A percentile compares a stretch with the other conserved stretches of the same genome.
These are phyloP conservation scores for Nannobrachium achirus DNA, from an alignment of 2,113 vertebrate genomes.

Conservation along the genomic window DNA sequence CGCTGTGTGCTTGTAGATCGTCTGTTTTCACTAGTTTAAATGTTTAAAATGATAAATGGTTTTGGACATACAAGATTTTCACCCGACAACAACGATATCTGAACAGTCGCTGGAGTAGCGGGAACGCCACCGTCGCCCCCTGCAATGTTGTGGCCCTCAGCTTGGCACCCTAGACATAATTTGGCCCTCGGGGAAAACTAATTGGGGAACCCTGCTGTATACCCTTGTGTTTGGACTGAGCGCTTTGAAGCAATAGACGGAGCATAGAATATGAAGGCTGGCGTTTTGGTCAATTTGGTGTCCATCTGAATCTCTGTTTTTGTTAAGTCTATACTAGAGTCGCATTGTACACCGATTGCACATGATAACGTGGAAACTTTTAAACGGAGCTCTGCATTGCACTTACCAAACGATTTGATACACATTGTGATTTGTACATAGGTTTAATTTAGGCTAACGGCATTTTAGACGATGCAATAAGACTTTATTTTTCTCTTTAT, in stretches of 20 bases:
- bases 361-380: constrained; percentile 41
- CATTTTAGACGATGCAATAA: constrained; percentile 82
- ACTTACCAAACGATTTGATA: constrained; percentile 75
- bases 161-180: too few relatives aligned
- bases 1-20: too few relatives aligned
- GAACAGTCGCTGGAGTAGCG: too few relatives aligned
- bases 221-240: not conserved
- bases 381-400: constrained; percentile 69
- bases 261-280: not conserved
- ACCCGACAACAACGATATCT: too few relatives aligned
- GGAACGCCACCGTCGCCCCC: too few relatives aligned
- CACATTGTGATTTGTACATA: constrained; percentile 65
- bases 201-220: too few relatives aligned
- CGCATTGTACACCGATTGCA: constrained; percentile 64
- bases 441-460: constrained; percentile 63
- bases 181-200: too few relatives aligned
- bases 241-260: constrained; percentile 27
- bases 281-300: not conserved
- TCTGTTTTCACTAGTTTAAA: too few relatives aligned
- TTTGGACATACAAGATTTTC: too few relatives aligned
- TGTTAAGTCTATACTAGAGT: constrained; percentile 40
- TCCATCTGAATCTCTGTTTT: constrained; percentile 40
- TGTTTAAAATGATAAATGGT: too few relatives aligned
- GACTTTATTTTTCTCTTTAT: constrained; percentile 51
- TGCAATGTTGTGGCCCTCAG: too few relatives aligned